Base-by-base conservation (phyloP, 2,797 vertebrate species). In the Lates japonicus region DNA sequence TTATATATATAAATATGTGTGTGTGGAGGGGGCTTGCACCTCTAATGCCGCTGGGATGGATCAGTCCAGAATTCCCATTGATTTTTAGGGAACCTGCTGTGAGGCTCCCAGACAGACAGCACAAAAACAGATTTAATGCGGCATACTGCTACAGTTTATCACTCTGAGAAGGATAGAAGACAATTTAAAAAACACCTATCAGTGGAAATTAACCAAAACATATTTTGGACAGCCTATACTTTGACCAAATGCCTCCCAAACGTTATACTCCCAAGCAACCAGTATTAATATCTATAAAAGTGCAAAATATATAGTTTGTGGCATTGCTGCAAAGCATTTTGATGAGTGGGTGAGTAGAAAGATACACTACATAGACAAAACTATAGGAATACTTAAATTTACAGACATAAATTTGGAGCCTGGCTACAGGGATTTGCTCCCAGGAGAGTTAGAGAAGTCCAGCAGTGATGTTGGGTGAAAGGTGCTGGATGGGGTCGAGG, bases 31-130 rank as follows among this genome's bases (percentile, higher is more conserved):
- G 0, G 0, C 0, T 10, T 19, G 3, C 4, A 9, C 22, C 48
- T 55, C 42, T 19, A 11, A 20, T 0, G 11, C 48, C 11, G 12
- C 39, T 19, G 5, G 81, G 22, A 91, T 95, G 88, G 91, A 74
- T 31, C 49, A 42, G 81, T 88, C 93, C 87, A 85, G 66, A 82
- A 85, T 78, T 86, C 80, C 85, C 81, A 86, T 90, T 87, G 93
- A 91, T 90, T 94, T 91, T 63, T 71, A n/a, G 78, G 79, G 41
- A 81, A 37, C 84, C 82, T 77, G 85, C 90, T 89, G 82, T 64
- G 91, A 87, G 55, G 63, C 70, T 80, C 68, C 57, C 77, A 87
- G 74, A 78, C 87, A 66, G 39, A 76, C 61, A 44, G 33, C 64
- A 83, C 59, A 80, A 78, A 29, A 74, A 89, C 84, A 87, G 44